A percentile compares a stretch with the other conserved stretches of the same genome.
These are phyloP conservation scores for Aricia agestis DNA, from an alignment of 1,140 invertebrate species.

Conservation along the genomic window DNA sequence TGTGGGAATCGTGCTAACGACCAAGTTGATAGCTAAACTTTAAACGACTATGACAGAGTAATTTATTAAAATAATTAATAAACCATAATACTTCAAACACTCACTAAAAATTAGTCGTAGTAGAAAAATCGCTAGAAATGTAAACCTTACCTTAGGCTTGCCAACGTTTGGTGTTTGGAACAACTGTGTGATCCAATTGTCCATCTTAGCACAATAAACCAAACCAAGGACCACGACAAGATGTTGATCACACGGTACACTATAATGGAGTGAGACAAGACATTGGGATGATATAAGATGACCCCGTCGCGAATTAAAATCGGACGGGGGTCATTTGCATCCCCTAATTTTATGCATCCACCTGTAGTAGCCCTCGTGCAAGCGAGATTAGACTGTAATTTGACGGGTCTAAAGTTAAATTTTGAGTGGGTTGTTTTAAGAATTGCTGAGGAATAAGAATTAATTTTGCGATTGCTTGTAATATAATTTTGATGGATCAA, in stretches of 20 bases:
- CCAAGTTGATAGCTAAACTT: no score
- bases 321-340: background rate
- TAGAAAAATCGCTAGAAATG: no score
- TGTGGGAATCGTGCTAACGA: no score
- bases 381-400: background rate
- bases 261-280: constrained; percentile 52
- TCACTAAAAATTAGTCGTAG: background rate
- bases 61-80: background rate
- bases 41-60: no score
- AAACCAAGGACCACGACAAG: constrained; percentile 22
- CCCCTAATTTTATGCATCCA: background rate
- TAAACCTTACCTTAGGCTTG: constrained; percentile 55
- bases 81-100: background rate
- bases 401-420: background rate
- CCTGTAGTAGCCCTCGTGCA: background rate
- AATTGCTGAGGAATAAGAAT: background rate
- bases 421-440: background rate
- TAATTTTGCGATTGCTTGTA: background rate
- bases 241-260: constrained; percentile 58
- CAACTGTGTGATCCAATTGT: constrained; percentile 64
- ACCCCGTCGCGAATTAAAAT: constrained; percentile 38
- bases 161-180: constrained; percentile 56
- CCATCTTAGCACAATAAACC: constrained; percentile 38
- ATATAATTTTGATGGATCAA: background rate
- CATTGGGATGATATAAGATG: constrained; percentile 47